Percentiles rank a stretch among this genome's conserved stretches.
These are phyloP conservation scores for Prionace glauca DNA, from an alignment of 2,797 vertebrate species.

Conservation along the genomic window DNA sequence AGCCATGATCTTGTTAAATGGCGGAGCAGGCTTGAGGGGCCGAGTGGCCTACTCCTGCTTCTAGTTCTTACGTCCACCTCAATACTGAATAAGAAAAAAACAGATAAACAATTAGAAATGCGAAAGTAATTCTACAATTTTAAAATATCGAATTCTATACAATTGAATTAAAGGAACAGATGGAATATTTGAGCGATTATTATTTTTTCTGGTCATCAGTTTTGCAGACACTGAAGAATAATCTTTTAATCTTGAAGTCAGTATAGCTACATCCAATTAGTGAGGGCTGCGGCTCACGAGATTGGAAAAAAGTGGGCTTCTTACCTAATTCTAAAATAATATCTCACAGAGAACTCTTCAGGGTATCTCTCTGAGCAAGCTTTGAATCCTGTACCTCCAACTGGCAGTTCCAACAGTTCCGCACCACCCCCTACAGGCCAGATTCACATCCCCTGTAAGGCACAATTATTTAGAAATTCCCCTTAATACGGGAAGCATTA, in stretches of 20 bases:
- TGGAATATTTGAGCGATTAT: background rate
- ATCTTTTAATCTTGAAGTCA: background rate
- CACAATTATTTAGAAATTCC: too few species aligned
- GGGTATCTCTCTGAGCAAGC: background rate
- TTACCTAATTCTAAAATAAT: background rate
- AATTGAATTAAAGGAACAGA: background rate
- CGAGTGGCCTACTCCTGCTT: too few species aligned
- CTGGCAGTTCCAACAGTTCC: background rate
- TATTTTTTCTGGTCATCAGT: background rate
- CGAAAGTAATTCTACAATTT: background rate
- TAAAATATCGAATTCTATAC: background rate
- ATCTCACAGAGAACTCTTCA: background rate
- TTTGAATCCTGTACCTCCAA: background rate
- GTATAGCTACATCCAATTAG: background rate
- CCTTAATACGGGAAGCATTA: background rate
- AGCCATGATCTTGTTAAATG: too few species aligned
- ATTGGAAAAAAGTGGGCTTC: background rate
- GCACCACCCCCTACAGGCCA: constrained; percentile 23
- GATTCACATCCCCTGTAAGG: background rate
- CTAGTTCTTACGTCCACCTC: too few species aligned
- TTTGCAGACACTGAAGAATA: background rate
- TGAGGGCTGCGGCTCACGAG: background rate
- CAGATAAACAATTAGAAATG: background rate
- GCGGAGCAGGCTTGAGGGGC: too few species aligned
- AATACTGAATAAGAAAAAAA: background rate